phyloP scores from a whole-genome alignment of 2,113 vertebrate genomes.

The Enhydra lutris region DNA sequence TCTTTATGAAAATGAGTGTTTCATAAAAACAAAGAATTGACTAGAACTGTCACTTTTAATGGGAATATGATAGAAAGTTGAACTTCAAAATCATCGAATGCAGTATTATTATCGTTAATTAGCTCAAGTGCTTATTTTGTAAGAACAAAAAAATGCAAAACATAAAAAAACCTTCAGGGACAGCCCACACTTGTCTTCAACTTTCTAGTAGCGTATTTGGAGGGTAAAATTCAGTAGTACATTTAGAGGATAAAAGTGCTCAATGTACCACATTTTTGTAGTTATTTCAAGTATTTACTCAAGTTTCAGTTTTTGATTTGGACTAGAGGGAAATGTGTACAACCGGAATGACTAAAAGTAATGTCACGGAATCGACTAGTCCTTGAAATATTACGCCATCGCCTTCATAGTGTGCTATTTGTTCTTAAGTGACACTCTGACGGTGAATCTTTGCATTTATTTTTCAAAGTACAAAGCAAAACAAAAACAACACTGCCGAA shows the following conservation, averaged over 20 bases:
- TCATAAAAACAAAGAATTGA: conserved; percentile 8
- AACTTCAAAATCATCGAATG: conserved; percentile 26
- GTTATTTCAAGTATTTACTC: not conserved
- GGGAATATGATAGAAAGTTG: conserved; percentile 41
- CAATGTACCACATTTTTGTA: not conserved
- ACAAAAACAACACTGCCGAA: not conserved
- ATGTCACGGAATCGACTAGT: not conserved
- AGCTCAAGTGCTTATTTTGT: not conserved
- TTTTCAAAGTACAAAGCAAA: not conserved
- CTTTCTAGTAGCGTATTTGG: not conserved
- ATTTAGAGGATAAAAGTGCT: not conserved
- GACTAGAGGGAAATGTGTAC: not conserved
- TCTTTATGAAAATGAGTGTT: conserved; percentile 1
- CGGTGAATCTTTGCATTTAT: not conserved
- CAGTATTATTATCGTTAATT: conserved; percentile 9
- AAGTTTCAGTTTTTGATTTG: not conserved
- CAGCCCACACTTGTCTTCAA: not conserved
- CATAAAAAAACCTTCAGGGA: not conserved
- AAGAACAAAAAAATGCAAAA: conserved; percentile 23
- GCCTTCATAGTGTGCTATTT: not conserved
- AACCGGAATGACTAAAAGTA: not conserved
- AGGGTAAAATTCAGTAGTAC: not conserved
- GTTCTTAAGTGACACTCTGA: not conserved
- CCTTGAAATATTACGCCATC: not conserved
- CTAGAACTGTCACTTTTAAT: conserved; percentile 36